Conservation (phyloP, 1,140 invertebrate genomes). For the Bombus pyrosoma region DNA sequence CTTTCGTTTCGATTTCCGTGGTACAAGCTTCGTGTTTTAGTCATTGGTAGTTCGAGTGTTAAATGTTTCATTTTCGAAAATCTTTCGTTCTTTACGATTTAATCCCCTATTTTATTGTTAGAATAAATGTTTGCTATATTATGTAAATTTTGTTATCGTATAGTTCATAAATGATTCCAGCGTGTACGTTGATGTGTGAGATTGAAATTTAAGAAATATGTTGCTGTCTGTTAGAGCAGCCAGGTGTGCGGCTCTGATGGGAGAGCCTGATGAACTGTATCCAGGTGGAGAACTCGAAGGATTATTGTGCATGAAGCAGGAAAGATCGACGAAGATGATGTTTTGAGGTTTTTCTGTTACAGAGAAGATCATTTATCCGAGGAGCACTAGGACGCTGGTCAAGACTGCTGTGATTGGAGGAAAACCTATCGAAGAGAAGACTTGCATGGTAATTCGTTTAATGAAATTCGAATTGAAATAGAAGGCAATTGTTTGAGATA, state of each 20-base stretch:
- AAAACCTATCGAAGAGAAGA: constrained; percentile 85
- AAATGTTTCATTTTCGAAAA: not conserved
- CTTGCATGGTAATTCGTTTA: constrained; percentile 84
- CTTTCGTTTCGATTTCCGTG: too few relatives aligned
- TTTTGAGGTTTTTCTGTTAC: constrained; percentile 60
- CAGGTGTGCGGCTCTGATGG: constrained; percentile 77
- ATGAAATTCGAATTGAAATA: not conserved
- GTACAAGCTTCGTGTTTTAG: too few relatives aligned
- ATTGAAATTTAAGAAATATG: constrained; percentile 58
- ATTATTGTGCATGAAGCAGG: not conserved
- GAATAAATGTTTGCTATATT: not conserved
- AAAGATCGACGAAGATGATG: not conserved
- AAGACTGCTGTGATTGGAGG: constrained; percentile 83
- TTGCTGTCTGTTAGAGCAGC: constrained; percentile 74
- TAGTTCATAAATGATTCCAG: not conserved
- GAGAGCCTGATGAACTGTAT: constrained; percentile 77
- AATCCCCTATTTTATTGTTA: not conserved
- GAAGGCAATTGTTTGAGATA: not conserved
- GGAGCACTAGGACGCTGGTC: constrained; percentile 76
- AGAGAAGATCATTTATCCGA: constrained; percentile 82
- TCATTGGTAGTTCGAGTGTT: not conserved
- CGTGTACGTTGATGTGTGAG: not conserved
- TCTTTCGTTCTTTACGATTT: not conserved
- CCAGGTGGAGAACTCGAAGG: constrained; percentile 68
- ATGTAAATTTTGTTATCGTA: not conserved